These are phyloP conservation scores for Campylomormyrus tamandua DNA, from an alignment of 2,113 vertebrate species.

Conservation along the genomic window DNA sequence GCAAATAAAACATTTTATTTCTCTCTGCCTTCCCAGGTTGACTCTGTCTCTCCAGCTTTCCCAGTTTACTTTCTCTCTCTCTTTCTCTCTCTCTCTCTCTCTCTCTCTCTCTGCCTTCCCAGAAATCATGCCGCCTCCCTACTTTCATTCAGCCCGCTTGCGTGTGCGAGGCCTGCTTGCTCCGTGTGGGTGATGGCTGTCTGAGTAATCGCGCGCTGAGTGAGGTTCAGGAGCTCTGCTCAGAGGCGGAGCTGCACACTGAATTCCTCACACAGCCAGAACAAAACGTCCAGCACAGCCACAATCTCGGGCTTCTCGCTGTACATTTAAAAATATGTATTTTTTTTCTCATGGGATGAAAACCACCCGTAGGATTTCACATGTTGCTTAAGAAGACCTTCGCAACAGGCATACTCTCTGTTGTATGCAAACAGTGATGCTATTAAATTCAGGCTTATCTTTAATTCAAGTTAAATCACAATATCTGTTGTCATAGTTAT, in stretches of 20 bases:
- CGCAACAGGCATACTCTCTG: neutral
- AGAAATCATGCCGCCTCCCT: neutral
- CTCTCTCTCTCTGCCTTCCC: neutral
- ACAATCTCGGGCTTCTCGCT: neutral
- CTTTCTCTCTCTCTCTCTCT: neutral
- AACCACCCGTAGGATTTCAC: neutral
- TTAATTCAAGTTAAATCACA: neutral
- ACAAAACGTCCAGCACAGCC: neutral
- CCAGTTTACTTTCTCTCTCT: neutral
- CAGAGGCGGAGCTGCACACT: neutral
- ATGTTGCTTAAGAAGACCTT: neutral
- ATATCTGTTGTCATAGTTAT: neutral
- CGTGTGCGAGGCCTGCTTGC: neutral
- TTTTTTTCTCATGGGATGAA: neutral
- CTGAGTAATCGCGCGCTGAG: neutral
- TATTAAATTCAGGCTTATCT: neutral
- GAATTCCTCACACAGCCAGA: neutral
- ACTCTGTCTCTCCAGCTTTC: neutral
- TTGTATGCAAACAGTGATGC: neutral
- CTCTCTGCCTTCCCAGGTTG: neutral
- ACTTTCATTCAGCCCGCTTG: neutral
- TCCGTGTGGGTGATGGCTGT: neutral
- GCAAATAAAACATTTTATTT: neutral
- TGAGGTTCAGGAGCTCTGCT: neutral
- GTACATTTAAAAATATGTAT: neutral